Percentiles rank a stretch among this genome's conserved stretches.
phyloP scores from a whole-genome alignment of 2,797 vertebrate genomes.

The Spondyliosoma cantharus region DNA sequence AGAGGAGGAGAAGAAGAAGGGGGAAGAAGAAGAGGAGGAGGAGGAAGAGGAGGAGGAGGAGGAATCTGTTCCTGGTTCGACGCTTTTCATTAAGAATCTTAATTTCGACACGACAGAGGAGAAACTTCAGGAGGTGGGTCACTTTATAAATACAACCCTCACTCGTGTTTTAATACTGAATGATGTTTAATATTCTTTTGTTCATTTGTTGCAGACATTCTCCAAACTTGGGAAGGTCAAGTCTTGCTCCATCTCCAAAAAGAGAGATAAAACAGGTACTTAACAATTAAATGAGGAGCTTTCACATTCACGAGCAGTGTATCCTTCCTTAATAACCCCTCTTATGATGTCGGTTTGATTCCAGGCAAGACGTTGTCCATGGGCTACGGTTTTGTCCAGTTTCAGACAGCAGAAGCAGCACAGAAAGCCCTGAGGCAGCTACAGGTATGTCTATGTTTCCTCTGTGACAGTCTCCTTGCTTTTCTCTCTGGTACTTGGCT shows the following conservation, averaged over 20 bases:
- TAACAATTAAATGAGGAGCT: not conserved
- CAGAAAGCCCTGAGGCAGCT: conserved; percentile 92
- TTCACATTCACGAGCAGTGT: not conserved
- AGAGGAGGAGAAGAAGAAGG: conserved; percentile 52
- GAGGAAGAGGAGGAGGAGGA: conserved; percentile 86
- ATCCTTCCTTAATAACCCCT: not conserved
- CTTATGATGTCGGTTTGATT: conserved; percentile 31
- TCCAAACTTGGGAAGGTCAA: conserved; percentile 90
- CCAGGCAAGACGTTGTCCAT: conserved; percentile 91
- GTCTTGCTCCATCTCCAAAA: conserved; percentile 93
- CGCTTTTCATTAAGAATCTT: conserved; percentile 96
- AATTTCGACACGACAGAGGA: conserved; percentile 93
- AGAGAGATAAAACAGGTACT: conserved; percentile 93
- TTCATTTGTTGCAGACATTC: conserved; percentile 85
- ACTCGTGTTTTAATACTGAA: not conserved
- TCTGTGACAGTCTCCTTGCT: not conserved
- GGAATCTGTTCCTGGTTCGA: conserved; percentile 88
- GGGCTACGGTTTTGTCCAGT: conserved; percentile 98
- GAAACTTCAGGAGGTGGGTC: conserved; percentile 86
- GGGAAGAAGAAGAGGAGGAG: conserved; percentile 21
- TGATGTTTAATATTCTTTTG: conserved; percentile 1
- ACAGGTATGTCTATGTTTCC: conserved; percentile 84
- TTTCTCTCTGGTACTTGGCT: conserved; percentile 17
- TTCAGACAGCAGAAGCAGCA: conserved; percentile 89
- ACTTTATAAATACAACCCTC: not conserved